A percentile compares a stretch with the other conserved stretches of the same genome.
Conservation (phyloP, 2,797 vertebrate species). For the Leptodactylus fallax region DNA sequence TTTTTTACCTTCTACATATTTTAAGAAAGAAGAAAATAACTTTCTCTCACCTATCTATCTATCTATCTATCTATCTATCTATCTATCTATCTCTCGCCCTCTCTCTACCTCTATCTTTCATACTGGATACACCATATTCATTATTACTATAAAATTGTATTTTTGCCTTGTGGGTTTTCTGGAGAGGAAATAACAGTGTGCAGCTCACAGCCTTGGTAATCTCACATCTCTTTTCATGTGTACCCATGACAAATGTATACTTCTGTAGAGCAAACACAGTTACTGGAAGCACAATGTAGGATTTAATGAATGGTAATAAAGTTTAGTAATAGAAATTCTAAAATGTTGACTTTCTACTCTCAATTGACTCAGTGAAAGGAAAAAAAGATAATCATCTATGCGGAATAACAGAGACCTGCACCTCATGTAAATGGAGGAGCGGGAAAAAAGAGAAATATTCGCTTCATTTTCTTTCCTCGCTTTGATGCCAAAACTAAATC, state of each 20-base stretch:
- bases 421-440: conserved; percentile 29
- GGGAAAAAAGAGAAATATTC: conserved; percentile 26
- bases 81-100: no score
- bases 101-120: no score
- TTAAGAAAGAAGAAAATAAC: no score
- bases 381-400: conserved; percentile 43
- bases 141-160: no score
- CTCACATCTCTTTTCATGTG: conserved; percentile 48
- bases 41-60: neutral
- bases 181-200: conserved; percentile 4
- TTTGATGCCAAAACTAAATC: neutral
- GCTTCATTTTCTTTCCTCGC: conserved; percentile 17
- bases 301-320: conserved; percentile 54
- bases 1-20: no score
- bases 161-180: neutral
- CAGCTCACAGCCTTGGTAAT: conserved; percentile 21
- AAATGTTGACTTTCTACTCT: conserved; percentile 53
- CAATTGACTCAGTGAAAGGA: conserved; percentile 28
- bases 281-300: conserved; percentile 33
- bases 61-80: conserved; percentile 20
- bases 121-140: no score
- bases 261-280: conserved; percentile 36
- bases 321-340: conserved; percentile 50
- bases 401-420: conserved; percentile 25
- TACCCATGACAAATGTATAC: conserved; percentile 40